phyloP scores from a whole-genome alignment of 2,113 vertebrate genomes.

The Prolemur simus region DNA sequence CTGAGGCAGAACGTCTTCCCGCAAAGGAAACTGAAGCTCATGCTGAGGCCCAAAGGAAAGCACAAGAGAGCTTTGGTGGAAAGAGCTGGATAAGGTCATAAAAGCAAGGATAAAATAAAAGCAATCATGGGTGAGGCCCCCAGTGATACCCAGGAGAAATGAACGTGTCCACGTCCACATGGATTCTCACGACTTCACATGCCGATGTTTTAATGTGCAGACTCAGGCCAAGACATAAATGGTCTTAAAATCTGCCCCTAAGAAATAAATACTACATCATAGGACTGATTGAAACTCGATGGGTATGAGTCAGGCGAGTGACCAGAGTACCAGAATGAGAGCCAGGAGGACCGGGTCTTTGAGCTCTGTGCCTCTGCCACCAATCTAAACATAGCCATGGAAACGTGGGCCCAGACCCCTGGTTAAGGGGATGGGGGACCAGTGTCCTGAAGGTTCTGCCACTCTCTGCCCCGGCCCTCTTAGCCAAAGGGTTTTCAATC shows the following conservation, averaged over 20 bases:
- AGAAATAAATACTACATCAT: background rate
- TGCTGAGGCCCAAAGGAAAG: background rate
- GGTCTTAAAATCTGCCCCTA: background rate
- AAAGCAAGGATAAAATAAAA: background rate
- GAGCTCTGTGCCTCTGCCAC: background rate
- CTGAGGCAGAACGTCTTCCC: background rate
- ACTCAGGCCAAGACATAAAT: background rate
- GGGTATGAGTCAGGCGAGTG: background rate
- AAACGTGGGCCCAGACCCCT: background rate
- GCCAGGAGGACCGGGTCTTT: background rate
- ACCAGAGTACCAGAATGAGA: background rate
- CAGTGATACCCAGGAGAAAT: background rate
- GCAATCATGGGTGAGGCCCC: background rate
- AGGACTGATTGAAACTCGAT: background rate
- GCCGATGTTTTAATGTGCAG: background rate
- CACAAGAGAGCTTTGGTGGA: background rate
- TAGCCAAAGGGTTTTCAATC: background rate
- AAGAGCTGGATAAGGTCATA: background rate
- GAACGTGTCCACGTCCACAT: background rate
- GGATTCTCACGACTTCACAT: background rate
- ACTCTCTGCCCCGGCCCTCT: background rate
- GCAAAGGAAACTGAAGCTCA: background rate
- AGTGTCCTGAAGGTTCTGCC: background rate
- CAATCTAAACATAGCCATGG: background rate
- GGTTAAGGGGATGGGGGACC: background rate